These are phyloP conservation scores for Anthopleura sola DNA, from an alignment of 64 coral and sea anemone genomes.

Conservation along the genomic window DNA sequence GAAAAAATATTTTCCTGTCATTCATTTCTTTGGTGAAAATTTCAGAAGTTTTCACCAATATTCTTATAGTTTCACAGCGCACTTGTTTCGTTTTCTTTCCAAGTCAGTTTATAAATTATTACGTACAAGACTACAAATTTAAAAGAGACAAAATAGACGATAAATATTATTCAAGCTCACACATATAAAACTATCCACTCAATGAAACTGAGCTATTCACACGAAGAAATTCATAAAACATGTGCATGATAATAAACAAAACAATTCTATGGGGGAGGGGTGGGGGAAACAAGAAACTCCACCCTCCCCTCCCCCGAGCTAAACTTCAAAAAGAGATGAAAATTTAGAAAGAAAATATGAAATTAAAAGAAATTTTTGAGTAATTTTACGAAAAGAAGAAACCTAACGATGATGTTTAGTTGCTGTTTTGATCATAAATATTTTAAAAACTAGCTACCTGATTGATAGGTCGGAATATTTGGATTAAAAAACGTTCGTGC, in stretches of 20 bases:
- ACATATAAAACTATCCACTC: slow-evolving; percentile 7
- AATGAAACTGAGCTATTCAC: background rate
- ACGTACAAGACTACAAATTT: slow-evolving; percentile 4
- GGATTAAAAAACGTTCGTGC: background rate
- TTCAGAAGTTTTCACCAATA: background rate
- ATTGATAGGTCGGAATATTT: background rate
- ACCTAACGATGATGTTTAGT: background rate
- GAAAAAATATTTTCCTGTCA: too few species aligned
- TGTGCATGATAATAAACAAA: background rate
- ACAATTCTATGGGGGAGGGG: background rate
- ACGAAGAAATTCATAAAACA: background rate
- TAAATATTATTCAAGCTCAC: background rate
- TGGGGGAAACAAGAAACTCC: background rate
- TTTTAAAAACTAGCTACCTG: slow-evolving; percentile 1
- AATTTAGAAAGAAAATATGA: background rate
- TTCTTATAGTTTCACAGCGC: too few species aligned
- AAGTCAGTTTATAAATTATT: background rate
- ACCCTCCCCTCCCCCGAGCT: background rate
- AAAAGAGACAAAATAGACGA: too few species aligned
- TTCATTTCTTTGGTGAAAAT: background rate
- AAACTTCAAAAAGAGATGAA: background rate
- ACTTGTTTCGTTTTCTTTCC: background rate
- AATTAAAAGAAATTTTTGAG: background rate
- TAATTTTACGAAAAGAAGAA: background rate
- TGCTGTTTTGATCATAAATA: background rate